A percentile compares a stretch with the other conserved stretches of the same genome.
These are phyloP conservation scores for Calyptomena viridis DNA, from an alignment of 2,113 vertebrate genomes.

Conservation along the genomic window DNA sequence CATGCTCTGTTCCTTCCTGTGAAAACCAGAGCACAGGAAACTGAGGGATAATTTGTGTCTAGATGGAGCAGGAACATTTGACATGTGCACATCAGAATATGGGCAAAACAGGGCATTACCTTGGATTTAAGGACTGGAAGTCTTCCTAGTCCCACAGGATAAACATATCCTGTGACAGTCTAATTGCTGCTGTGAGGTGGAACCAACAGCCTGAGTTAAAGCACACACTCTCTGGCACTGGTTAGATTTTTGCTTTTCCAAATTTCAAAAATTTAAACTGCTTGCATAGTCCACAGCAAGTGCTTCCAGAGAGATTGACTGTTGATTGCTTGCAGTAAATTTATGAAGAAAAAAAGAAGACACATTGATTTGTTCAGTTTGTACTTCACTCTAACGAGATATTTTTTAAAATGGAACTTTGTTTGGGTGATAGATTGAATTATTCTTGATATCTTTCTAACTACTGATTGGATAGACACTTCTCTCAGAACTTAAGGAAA, in stretches of 20 bases:
- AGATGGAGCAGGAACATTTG: not conserved
- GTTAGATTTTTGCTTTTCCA: not conserved
- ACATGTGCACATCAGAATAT: not conserved
- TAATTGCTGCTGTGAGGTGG: not conserved
- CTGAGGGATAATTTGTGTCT: not conserved
- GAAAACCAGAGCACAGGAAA: not conserved
- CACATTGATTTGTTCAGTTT: not conserved
- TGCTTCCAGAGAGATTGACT: not conserved
- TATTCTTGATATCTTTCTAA: not conserved
- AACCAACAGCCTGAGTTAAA: not conserved
- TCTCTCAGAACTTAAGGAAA: not conserved
- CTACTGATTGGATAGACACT: not conserved
- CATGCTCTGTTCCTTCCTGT: not conserved
- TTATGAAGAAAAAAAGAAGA: not conserved
- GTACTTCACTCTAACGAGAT: not conserved
- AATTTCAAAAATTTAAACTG: not conserved
- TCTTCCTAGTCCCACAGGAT: not conserved
- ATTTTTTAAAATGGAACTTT: not conserved
- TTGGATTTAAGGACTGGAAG: not conserved
- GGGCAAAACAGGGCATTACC: not conserved
- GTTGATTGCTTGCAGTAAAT: not conserved
- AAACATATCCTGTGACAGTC: not conserved
- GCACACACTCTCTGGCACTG: not conserved
- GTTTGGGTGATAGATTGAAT: not conserved
- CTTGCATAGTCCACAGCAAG: not conserved